Evolutionary conservation across 35 echinoderm and acorn worm species (phyloP), one percentile per base, ranked within the genome.

Genomic region (Stichopus chloronotus): DNA sequence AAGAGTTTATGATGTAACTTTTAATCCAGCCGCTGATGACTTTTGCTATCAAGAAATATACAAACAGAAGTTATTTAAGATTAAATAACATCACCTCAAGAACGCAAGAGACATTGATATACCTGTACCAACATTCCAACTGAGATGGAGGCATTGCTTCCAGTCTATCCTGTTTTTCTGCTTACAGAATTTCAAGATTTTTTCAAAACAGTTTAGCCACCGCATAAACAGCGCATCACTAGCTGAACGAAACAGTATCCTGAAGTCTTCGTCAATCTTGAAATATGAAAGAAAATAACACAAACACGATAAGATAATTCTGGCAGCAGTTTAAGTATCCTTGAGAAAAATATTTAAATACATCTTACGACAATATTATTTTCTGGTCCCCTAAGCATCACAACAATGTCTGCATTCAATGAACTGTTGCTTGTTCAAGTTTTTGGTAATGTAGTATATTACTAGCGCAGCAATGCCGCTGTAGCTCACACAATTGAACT

Each of bases 171-270:
- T 78, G 74, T 14, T 78, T 78, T 14, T 78, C 74, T 10, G 74
- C 74, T 24, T 78, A n/a, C n/a, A n/a, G n/a, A n/a, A 78, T 78
- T 7, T 78, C 16, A 78, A 2, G 74, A 78, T 78, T 14, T 78
- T 78, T 78, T 78, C 74, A 8, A 78, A 78, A 22, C 74, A 78
- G 52, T 78, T 78, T 78, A 30, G 74, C 74, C 74, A 78, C 7
- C 16, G 74, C 74, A 78, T 78, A 78, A 78, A 78, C 74, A 78
- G 2, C 52, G 74, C 74, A 78, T 78, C 74, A 78, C 74, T 78
- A 10, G 74, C 74, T 78, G 74, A 78, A 10, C 20, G 74, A 22
- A 78, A 78, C 2, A 78, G 74, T 78, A 78, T 22, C 74, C 74
- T 78, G 74, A 78, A 78, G 19, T 78, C 74, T 22, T 78, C 20